phyloP scores from a whole-genome alignment of 2,888 invertebrate genomes.

The Ennomos fuscantarius region DNA sequence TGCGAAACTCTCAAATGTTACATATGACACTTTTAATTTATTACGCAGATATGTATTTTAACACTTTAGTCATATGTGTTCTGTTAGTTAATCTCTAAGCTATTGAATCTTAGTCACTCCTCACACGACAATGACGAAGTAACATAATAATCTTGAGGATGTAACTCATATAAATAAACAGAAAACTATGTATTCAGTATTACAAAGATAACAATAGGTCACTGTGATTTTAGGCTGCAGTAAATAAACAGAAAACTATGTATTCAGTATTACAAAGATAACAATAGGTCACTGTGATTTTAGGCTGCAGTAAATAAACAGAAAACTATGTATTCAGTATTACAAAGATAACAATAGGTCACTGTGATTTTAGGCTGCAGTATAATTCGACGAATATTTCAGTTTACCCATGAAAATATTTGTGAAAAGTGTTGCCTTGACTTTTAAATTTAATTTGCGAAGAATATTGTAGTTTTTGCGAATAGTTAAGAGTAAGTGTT shows the following conservation, averaged over 20 bases:
- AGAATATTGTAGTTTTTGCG: conserved; percentile 14
- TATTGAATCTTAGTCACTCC: conserved; percentile 15
- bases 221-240: too few species aligned
- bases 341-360: conserved; percentile 5
- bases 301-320: too few species aligned
- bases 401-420: conserved; percentile 14
- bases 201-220: too few species aligned
- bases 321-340: conserved; percentile 15
- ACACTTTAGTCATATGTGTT: neutral
- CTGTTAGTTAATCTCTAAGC: neutral
- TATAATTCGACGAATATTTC: neutral
- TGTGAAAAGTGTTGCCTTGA: conserved; percentile 1
- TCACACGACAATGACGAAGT: conserved; percentile 12
- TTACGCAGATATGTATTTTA: neutral
- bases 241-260: too few species aligned
- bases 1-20: neutral
- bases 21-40: neutral
- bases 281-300: too few species aligned
- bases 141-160: conserved; percentile 2
- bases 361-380: conserved; percentile 6
- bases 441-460: conserved; percentile 10
- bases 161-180: conserved; percentile 10
- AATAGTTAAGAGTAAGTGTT: too few species aligned
- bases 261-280: too few species aligned
- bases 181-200: too few species aligned